These are phyloP conservation scores for Lophochroa leadbeateri DNA, from an alignment of 2,113 vertebrate genomes.

Conservation along the genomic window DNA sequence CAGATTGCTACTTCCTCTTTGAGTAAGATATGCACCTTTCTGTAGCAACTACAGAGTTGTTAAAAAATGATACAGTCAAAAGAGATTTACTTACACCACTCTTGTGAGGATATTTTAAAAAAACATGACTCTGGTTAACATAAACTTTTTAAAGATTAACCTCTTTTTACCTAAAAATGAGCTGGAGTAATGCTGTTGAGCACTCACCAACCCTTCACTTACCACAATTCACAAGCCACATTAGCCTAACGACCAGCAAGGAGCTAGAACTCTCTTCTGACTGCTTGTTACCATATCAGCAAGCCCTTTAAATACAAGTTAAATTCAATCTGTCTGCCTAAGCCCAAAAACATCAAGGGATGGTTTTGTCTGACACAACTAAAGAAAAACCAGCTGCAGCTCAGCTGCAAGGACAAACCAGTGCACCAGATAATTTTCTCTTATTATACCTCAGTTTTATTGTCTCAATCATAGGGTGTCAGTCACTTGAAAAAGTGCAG, in stretches of 20 bases:
- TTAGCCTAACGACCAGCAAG: background rate
- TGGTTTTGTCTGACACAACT: background rate
- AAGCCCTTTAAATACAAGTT: background rate
- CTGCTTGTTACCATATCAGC: background rate
- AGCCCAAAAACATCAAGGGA: background rate
- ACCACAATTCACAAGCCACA: background rate
- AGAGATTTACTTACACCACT: background rate
- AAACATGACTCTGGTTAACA: background rate
- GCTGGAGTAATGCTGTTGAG: background rate
- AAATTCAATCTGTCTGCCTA: background rate
- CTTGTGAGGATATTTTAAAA: background rate
- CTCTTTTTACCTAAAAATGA: background rate
- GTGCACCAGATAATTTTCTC: background rate
- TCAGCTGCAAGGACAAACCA: background rate
- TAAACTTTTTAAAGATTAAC: background rate
- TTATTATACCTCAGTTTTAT: background rate
- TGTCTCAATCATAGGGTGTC: background rate
- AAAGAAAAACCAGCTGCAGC: background rate
- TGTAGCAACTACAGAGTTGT: background rate
- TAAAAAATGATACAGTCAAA: background rate
- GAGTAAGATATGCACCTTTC: background rate
- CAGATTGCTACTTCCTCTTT: background rate
- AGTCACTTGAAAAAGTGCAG: background rate
- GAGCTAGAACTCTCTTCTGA: background rate
- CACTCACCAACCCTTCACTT: background rate